phyloP scores from a whole-genome alignment of 2,888 invertebrate species.

The Xanthorhoe designata region DNA sequence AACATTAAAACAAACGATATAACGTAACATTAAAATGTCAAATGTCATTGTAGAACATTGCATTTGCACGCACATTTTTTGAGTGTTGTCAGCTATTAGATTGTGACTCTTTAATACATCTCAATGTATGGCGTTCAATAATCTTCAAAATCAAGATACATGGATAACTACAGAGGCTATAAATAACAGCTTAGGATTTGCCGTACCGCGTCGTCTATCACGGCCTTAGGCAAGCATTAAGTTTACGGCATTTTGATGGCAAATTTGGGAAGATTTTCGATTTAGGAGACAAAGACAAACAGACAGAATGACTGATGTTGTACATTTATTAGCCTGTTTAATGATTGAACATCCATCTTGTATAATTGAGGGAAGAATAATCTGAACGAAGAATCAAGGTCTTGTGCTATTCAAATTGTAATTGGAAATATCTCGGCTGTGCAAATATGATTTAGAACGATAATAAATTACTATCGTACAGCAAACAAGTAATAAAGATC shows the following conservation, averaged over 20 bases:
- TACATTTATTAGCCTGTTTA: conserved; percentile 38
- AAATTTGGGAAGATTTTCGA: conserved; percentile 43
- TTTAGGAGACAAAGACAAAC: conserved; percentile 41
- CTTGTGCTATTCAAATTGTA: neutral
- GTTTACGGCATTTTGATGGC: conserved; percentile 38
- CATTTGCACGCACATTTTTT: no score
- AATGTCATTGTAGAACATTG: no score
- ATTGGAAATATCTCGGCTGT: neutral
- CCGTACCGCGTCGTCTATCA: conserved; percentile 20
- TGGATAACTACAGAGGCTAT: neutral
- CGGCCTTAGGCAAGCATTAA: conserved; percentile 31
- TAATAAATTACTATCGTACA: no score
- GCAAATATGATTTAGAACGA: no score
- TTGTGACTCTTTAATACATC: no score
- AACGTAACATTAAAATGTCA: no score
- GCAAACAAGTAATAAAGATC: no score
- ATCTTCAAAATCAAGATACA: no score
- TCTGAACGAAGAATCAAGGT: neutral
- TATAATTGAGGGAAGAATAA: neutral
- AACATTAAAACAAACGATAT: no score
- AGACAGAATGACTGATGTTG: conserved; percentile 37
- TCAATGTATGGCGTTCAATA: no score
- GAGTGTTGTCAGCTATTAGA: no score
- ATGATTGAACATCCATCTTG: conserved; percentile 28
- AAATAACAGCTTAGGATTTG: neutral